These are phyloP conservation scores for Drepana arcuata DNA, from an alignment of 1,140 invertebrate genomes.

Conservation along the genomic window DNA sequence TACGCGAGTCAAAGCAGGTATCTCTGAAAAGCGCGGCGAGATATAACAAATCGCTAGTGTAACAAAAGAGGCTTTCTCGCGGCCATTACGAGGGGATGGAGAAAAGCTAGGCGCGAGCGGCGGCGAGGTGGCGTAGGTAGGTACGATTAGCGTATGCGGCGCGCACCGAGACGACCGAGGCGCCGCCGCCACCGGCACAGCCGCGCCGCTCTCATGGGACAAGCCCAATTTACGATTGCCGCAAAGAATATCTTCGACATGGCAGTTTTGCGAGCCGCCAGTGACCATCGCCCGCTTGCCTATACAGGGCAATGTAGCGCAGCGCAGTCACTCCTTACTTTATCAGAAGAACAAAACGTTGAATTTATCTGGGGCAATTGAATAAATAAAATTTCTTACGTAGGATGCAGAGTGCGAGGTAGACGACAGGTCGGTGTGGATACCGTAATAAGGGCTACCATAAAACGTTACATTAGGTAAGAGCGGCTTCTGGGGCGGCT, in stretches of 20 bases:
- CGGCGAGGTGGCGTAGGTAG: slow-evolving; percentile 22
- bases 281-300: slow-evolving; percentile 22
- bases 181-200: no score
- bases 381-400: slow-evolving; percentile 32
- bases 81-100: slow-evolving; percentile 58
- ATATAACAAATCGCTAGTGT: slow-evolving; percentile 63
- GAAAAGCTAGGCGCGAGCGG: slow-evolving; percentile 54
- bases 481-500: slow-evolving; percentile 63
- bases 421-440: slow-evolving; percentile 32
- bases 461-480: slow-evolving; percentile 70
- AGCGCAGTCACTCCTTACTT: slow-evolving; percentile 9
- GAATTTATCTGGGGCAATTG: slow-evolving; percentile 22
- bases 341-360: slow-evolving; percentile 15
- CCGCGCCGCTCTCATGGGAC: slow-evolving; percentile 42
- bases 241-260: slow-evolving; percentile 65
- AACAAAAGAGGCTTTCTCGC: slow-evolving; percentile 69
- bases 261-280: slow-evolving; percentile 41
- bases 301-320: background rate
- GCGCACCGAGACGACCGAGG: no score
- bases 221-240: slow-evolving; percentile 66
- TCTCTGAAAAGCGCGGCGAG: slow-evolving; percentile 52
- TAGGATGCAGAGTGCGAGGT: slow-evolving; percentile 14
- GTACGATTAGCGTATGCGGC: slow-evolving; percentile 65
- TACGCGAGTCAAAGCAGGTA: slow-evolving; percentile 63
- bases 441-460: slow-evolving; percentile 67